Conservation (phyloP, 2,797 vertebrate genomes). For the Tiaroga cobitis region DNA sequence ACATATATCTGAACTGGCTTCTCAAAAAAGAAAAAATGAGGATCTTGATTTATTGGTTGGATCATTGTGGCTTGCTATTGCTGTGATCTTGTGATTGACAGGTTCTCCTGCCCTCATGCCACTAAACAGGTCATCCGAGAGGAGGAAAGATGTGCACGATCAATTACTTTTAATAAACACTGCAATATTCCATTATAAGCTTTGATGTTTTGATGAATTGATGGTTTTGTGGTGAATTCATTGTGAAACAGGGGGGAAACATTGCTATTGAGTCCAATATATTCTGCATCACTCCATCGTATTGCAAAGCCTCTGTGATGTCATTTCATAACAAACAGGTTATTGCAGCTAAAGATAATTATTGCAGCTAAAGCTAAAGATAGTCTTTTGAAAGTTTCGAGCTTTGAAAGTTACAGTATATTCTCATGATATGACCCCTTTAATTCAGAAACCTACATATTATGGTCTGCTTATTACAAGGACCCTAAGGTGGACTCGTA, state of each 20-base stretch:
- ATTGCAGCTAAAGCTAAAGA: background rate
- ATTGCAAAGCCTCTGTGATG: background rate
- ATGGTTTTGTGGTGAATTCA: background rate
- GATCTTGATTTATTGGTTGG: background rate
- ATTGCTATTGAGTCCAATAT: background rate
- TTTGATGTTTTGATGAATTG: too few relatives aligned
- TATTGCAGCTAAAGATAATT: background rate
- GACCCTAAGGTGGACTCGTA: background rate
- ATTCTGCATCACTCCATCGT: background rate
- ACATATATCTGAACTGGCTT: background rate
- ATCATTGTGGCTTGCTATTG: background rate
- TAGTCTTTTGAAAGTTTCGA: background rate
- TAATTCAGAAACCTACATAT: conserved; percentile 17
- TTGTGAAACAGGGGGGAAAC: background rate
- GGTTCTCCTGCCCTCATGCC: background rate
- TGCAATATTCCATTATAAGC: background rate
- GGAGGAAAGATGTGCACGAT: background rate
- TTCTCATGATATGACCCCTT: background rate
- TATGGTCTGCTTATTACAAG: conserved; percentile 10
- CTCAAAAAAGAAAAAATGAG: background rate
- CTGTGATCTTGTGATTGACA: background rate
- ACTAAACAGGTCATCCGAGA: background rate
- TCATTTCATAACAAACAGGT: background rate
- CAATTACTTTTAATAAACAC: background rate
- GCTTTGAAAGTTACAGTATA: background rate